Base-by-base conservation (phyloP, 2,113 vertebrate genomes). In the Strix aluco region DNA sequence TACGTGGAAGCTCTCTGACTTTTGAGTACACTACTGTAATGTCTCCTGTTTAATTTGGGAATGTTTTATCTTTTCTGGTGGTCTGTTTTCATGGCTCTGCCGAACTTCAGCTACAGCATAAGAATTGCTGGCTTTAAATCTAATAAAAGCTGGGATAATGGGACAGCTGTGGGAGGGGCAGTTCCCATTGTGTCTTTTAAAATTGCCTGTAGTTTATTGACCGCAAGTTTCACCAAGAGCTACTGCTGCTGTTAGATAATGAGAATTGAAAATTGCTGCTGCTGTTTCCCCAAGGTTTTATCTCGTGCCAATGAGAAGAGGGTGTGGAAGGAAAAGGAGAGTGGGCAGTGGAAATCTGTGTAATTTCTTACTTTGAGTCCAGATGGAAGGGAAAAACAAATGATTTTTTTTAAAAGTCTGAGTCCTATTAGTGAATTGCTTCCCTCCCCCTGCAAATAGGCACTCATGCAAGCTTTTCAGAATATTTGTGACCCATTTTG, bases 71-170 rank as follows among this genome's bases (percentile, higher is more conserved):
- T 95, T 95, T 96, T 92, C 85, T 95, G 94, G 84, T 93, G 90
- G 88, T 94, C 86, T 96, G 94, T 96, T 97, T 97, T 96, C 51
- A 23, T 95, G 94, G 96, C 93, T 97, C 83, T 97, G 86, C 75
- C 69, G 90, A 97, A 94, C 85, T 91, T 95, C 91, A 92, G 62
- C 93, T 85, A 81, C 88, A 82, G 92, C 94, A 70, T 88, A 87
- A 97, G 97, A 97, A 95, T 91, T 2, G 1, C 88, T 94, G 87
- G 92, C 91, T 97, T 97, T 97, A 96, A 96, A 96, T 94, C 92
- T 94, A 97, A 97, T 97, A 96, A 97, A 96, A 95, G 95, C 94
- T 59, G 90, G 94, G 86, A 97, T 97, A 97, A 98, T 97, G 94
- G 97, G 91, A 91, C 94, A 96, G 86, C 96, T 90, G 91, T 94